Evolutionary conservation across 2,113 vertebrate genomes (phyloP).

Genomic region (Dicerorhinus sumatrensis): DNA sequence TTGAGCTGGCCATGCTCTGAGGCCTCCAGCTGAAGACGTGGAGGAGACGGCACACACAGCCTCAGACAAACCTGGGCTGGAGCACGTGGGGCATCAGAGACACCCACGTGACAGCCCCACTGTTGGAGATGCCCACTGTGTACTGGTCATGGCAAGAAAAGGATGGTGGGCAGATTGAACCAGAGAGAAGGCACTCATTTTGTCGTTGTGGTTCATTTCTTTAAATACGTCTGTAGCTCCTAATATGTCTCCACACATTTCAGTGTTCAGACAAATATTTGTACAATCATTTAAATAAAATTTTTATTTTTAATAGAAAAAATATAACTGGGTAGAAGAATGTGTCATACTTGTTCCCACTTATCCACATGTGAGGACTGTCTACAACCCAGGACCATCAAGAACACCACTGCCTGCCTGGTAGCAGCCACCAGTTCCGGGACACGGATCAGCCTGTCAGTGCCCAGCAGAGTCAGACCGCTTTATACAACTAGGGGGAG

Average conservation of each 20-base stretch:
- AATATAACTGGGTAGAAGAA: background rate
- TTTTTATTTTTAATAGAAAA: background rate
- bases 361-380: rapidly evolving
- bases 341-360: rapidly evolving
- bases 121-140: background rate
- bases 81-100: background rate
- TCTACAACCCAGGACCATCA: too few relatives aligned
- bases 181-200: too few relatives aligned
- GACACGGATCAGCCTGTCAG: background rate
- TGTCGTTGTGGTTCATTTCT: too few relatives aligned
- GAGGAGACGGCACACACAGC: too few relatives aligned
- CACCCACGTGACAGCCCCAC: background rate
- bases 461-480: rapidly evolving
- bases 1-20: background rate
- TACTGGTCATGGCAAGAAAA: too few relatives aligned
- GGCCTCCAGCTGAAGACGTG: background rate
- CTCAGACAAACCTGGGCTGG: background rate
- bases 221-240: too few relatives aligned
- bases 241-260: background rate
- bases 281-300: background rate
- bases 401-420: rapidly evolving
- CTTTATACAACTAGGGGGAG: background rate
- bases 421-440: background rate
- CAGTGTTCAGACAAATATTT: rapidly evolving
- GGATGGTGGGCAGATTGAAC: too few relatives aligned